These are phyloP conservation scores for Zaprionus africanus DNA, from an alignment of 1,140 invertebrate genomes.

Conservation along the genomic window DNA sequence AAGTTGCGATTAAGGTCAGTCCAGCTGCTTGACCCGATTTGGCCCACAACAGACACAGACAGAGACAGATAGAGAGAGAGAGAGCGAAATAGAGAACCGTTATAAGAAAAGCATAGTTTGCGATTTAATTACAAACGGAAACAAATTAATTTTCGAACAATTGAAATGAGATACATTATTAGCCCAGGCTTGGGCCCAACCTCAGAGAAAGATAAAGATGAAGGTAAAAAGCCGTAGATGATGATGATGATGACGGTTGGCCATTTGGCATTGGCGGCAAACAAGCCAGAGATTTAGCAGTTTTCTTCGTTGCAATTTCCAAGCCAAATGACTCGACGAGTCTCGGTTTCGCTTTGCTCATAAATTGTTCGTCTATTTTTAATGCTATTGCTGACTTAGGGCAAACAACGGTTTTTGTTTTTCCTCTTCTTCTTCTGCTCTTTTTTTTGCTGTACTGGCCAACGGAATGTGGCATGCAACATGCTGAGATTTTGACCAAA, in stretches of 20 bases:
- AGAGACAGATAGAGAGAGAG: background rate
- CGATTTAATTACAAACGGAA: slow-evolving; percentile 69
- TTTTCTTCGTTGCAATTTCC: slow-evolving; percentile 7
- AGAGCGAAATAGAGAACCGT: background rate
- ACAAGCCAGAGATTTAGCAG: slow-evolving; percentile 21
- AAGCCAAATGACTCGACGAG: slow-evolving; percentile 22
- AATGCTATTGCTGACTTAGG: slow-evolving; percentile 35
- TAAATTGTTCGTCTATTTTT: slow-evolving; percentile 40
- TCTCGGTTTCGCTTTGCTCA: slow-evolving; percentile 14
- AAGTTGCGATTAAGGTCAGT: slow-evolving; percentile 60
- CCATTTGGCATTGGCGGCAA: slow-evolving; percentile 17
- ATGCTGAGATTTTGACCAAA: slow-evolving; percentile 32
- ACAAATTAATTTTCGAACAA: slow-evolving; percentile 69
- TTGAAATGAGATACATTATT: slow-evolving; percentile 66
- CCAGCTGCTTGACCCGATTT: slow-evolving; percentile 50
- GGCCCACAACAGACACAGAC: slow-evolving; percentile 6
- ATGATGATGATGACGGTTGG: slow-evolving; percentile 11
- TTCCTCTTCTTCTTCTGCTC: background rate
- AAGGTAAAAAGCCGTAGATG: slow-evolving; percentile 2
- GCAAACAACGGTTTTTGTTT: slow-evolving; percentile 27
- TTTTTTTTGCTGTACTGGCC: background rate
- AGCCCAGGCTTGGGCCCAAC: slow-evolving; percentile 22
- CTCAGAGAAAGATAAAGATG: slow-evolving; percentile 14
- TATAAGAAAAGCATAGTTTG: slow-evolving; percentile 31
- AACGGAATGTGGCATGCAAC: slow-evolving; percentile 33